Percentiles rank a stretch among this genome's conserved stretches.
Evolutionary conservation across 2,888 invertebrate genomes (phyloP).

Genomic region (Plebejus argus): DNA sequence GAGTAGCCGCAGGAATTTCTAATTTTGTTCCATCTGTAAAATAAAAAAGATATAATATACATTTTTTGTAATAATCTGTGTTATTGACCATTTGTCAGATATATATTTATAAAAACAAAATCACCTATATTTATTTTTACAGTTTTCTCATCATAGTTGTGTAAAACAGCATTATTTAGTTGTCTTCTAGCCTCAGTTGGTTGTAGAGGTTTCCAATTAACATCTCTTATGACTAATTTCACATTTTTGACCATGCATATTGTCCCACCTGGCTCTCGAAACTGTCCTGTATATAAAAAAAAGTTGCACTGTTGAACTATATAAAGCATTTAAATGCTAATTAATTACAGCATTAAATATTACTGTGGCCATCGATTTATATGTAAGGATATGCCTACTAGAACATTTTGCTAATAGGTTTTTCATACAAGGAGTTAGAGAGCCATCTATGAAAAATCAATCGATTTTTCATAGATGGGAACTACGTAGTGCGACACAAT

Average conservation of each 20-base stretch:
- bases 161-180: conserved; percentile 90
- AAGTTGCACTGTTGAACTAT: background rate
- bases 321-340: background rate
- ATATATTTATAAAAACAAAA: background rate
- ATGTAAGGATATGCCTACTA: too few species aligned
- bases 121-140: conserved; percentile 80
- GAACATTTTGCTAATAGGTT: too few species aligned
- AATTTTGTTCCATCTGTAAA: conserved; percentile 79
- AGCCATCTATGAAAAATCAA: too few species aligned
- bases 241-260: conserved; percentile 87
- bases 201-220: conserved; percentile 90
- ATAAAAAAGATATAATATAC: background rate
- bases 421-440: too few species aligned
- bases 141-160: conserved; percentile 77
- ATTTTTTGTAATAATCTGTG: background rate
- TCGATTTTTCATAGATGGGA: too few species aligned
- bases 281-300: conserved; percentile 83
- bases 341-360: background rate
- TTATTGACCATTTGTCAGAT: background rate
- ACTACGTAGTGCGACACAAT: too few species aligned
- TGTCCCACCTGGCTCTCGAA: conserved; percentile 90
- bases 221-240: conserved; percentile 89
- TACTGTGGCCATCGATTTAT: too few species aligned
- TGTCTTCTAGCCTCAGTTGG: conserved; percentile 91
- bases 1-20: conserved; percentile 88